These are phyloP conservation scores for Upupa epops DNA, from an alignment of 2,113 vertebrate species.

Conservation along the genomic window DNA sequence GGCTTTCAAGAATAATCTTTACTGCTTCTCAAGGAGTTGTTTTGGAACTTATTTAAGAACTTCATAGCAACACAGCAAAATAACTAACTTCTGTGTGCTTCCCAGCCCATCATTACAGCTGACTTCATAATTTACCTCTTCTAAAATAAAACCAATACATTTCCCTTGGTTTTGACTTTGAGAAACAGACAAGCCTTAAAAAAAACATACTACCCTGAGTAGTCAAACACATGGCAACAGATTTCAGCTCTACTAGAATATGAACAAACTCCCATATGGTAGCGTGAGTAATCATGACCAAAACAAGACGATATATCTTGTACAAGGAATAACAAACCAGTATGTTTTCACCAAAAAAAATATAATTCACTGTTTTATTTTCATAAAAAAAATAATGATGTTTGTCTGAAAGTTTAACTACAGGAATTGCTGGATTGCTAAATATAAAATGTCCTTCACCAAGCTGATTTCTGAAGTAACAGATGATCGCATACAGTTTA, in stretches of 20 bases:
- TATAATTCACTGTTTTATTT: not conserved
- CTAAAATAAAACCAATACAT: not conserved
- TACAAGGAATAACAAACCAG: slow-evolving; percentile 44
- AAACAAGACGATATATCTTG: slow-evolving; percentile 58
- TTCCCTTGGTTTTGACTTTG: slow-evolving; percentile 4
- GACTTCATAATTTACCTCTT: not conserved
- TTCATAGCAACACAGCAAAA: not conserved
- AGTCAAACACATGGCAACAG: slow-evolving; percentile 66
- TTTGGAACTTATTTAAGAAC: not conserved
- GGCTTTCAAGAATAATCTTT: not conserved
- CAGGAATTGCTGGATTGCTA: not conserved
- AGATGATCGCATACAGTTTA: slow-evolving; percentile 27
- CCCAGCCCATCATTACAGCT: not conserved
- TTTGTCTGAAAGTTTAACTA: slow-evolving; percentile 37
- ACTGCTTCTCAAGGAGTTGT: not conserved
- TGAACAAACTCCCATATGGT: slow-evolving; percentile 66
- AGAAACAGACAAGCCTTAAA: slow-evolving; percentile 40
- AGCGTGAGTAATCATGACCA: slow-evolving; percentile 66
- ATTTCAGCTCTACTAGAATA: slow-evolving; percentile 44
- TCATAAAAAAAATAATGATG: not conserved
- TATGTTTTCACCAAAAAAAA: not conserved
- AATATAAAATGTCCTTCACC: slow-evolving; percentile 13
- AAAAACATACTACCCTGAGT: slow-evolving; percentile 23
- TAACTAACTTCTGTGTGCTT: not conserved
- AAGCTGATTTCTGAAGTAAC: slow-evolving; percentile 17